A percentile compares a stretch with the other conserved stretches of the same genome.
These are phyloP conservation scores for Idris sp. DNA, from an alignment of 1,140 invertebrate genomes.

Conservation along the genomic window DNA sequence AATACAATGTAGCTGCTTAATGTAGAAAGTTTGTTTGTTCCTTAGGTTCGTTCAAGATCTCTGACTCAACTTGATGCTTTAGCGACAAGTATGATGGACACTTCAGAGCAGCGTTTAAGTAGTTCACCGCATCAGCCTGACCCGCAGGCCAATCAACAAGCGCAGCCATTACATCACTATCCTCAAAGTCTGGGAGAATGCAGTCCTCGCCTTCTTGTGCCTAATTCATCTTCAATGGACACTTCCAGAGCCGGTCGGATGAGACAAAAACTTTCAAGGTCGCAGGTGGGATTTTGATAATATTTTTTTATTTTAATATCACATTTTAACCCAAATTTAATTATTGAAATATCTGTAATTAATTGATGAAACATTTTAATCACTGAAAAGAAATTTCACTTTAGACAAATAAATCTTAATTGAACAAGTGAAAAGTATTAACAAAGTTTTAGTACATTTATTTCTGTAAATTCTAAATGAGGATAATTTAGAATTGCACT, in stretches of 20 bases:
- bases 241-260: constrained; percentile 66
- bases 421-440: too few relatives aligned
- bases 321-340: too few relatives aligned
- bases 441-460: too few relatives aligned
- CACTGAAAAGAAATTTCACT: too few relatives aligned
- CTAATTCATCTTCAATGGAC: constrained; percentile 69
- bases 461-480: too few relatives aligned
- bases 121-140: constrained; percentile 67
- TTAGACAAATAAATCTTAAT: too few relatives aligned
- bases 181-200: constrained; percentile 63
- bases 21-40: constrained; percentile 43
- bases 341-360: too few relatives aligned
- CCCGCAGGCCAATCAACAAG: constrained; percentile 63
- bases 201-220: constrained; percentile 73
- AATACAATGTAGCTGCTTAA: neutral
- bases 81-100: constrained; percentile 80
- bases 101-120: constrained; percentile 71
- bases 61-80: constrained; percentile 82
- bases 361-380: too few relatives aligned
- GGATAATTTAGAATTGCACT: too few relatives aligned
- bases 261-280: constrained; percentile 80
- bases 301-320: too few relatives aligned
- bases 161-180: constrained; percentile 64
- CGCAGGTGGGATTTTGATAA: too few relatives aligned
- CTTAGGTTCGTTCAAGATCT: constrained; percentile 82